phyloP scores from a whole-genome alignment of 1,140 invertebrate species.

The Monomorium pharaonis region DNA sequence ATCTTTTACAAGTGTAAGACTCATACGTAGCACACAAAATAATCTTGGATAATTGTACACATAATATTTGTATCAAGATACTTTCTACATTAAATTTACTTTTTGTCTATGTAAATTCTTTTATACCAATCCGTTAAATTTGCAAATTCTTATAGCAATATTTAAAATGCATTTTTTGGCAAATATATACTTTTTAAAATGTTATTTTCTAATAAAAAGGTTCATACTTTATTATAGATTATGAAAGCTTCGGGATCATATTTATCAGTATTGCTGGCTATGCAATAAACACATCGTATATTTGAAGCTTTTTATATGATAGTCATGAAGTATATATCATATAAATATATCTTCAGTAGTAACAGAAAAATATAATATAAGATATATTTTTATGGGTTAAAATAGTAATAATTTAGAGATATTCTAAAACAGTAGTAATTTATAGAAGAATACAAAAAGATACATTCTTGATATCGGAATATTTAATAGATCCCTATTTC shows the following conservation, averaged over 20 bases:
- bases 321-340: slow-evolving; percentile 21
- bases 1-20: slow-evolving; percentile 63
- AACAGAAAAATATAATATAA: background rate
- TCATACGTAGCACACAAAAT: background rate
- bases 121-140: background rate
- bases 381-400: background rate
- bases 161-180: background rate
- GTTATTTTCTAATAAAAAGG: slow-evolving; percentile 17
- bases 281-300: slow-evolving; percentile 39
- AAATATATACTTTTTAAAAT: background rate
- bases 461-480: background rate
- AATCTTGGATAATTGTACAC: background rate
- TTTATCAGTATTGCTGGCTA: slow-evolving; percentile 60
- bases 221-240: slow-evolving; percentile 57
- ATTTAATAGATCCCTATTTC: slow-evolving; percentile 1
- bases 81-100: background rate
- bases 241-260: slow-evolving; percentile 67
- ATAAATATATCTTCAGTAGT: slow-evolving; percentile 17
- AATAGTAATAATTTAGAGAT: background rate
- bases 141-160: background rate
- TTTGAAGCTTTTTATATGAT: slow-evolving; percentile 16
- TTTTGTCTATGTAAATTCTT: background rate
- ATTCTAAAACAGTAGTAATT: background rate
- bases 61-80: slow-evolving; percentile 1
- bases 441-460: background rate